phyloP scores from a whole-genome alignment of 2,113 vertebrate species.

The Zootoca vivipara region DNA sequence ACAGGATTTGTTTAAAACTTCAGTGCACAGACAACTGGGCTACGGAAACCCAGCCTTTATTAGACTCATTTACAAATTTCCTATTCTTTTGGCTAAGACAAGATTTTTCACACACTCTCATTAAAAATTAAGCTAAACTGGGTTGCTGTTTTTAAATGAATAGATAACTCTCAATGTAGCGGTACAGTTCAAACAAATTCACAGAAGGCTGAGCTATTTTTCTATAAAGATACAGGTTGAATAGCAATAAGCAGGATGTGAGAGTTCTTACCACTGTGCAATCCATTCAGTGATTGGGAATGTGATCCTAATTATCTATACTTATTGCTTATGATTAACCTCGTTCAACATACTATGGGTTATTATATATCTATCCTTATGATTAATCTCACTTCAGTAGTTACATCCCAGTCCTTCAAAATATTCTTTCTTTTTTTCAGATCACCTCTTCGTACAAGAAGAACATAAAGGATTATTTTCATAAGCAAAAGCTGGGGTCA shows the following conservation, averaged over 20 bases:
- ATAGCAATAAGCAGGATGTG: background rate
- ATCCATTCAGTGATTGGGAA: background rate
- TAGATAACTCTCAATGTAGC: background rate
- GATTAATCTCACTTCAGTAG: background rate
- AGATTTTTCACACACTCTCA: background rate
- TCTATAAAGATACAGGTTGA: background rate
- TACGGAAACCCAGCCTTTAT: background rate
- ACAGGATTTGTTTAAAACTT: background rate
- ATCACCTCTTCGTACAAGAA: slow-evolving; percentile 83
- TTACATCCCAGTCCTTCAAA: background rate
- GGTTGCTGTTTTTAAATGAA: background rate
- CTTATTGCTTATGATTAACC: background rate
- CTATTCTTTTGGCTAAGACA: background rate
- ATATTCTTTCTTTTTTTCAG: slow-evolving; percentile 65
- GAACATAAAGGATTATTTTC: slow-evolving; percentile 74
- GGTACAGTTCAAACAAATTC: background rate
- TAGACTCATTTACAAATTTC: background rate
- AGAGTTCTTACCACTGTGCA: too few species aligned
- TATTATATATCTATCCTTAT: background rate
- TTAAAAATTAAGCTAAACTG: background rate
- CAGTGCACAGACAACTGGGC: background rate
- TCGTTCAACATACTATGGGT: background rate
- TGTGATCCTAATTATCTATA: background rate
- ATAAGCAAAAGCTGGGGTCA: slow-evolving; percentile 77
- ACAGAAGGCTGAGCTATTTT: background rate